Conservation (phyloP, 2,113 vertebrate genomes). For the Prunella himalayana region DNA sequence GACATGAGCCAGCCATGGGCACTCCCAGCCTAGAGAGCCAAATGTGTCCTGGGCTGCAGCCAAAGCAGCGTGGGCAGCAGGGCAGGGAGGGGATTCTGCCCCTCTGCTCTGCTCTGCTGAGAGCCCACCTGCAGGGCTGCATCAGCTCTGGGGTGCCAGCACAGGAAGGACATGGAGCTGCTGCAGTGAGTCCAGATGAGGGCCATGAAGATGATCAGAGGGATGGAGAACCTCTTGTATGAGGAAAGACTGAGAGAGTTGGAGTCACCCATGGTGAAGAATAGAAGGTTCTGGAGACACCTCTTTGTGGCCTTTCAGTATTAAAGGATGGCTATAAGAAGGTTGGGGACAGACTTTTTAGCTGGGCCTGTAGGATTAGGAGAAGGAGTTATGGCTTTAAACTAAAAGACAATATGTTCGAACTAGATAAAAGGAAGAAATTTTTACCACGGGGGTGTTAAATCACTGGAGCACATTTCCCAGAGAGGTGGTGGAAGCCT, state of each 20-base stretch:
- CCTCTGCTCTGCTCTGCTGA: not conserved
- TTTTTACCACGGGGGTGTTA: not conserved
- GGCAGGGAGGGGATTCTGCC: not conserved
- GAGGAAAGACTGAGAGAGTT: not conserved
- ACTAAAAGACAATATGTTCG: not conserved
- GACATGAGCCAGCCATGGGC: not conserved
- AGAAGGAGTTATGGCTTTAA: not conserved
- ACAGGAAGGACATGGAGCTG: accelerated
- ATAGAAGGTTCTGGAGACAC: not conserved
- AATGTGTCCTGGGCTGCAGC: not conserved
- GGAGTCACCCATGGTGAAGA: not conserved
- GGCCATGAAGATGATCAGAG: accelerated
- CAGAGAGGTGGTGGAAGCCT: not conserved
- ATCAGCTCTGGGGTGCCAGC: not conserved
- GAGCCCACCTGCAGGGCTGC: accelerated
- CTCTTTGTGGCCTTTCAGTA: not conserved
- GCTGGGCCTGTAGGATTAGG: no score
- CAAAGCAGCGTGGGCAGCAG: not conserved
- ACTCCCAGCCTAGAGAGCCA: not conserved
- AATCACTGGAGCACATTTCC: not conserved
- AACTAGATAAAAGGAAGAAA: not conserved
- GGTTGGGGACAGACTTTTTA: not conserved
- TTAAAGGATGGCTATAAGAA: not conserved
- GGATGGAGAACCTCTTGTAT: accelerated
- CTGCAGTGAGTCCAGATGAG: not conserved